Base-by-base conservation (phyloP, 30 jellyfish, hydroid and myxozoan genomes). In the Chironex yamaguchii region DNA sequence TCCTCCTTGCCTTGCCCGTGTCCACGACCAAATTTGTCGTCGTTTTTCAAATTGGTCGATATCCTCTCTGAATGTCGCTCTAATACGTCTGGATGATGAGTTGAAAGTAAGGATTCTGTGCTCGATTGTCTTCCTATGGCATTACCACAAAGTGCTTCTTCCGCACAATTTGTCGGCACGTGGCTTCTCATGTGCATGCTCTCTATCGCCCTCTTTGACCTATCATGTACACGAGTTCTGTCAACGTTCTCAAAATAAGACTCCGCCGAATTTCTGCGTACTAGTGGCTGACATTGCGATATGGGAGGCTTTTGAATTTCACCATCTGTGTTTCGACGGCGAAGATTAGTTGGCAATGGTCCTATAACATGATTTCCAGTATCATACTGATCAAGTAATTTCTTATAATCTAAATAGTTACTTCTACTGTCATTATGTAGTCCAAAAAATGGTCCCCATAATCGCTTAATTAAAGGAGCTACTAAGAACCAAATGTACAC, bases 391-490 rank as follows among this genome's bases (percentile, higher is more conserved):
- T 32, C 42, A n/a, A 49, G 84, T 49, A 77, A 64, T 70, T 32
- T 81, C 1, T 34, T 22, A 48, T 81, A 11, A 49, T 36, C 74
- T 24, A 28, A 76, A 30, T 42, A 31, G 48, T 52, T 27, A 51
- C 70, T 31, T 31, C 29, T 42, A 13, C 79, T 92, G 54, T 50
- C 71, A n/a, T 33, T 35, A 22, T 52, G 68, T 2, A 86, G 35
- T 0, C 99, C 99, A 62, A 94, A 94, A 34, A 92, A 36, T 13
- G 99, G 99, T 13, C 97, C 99, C 99, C 99, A 94, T 14, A 94
- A 29, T 29, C 76, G 67, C 33, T 85, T 79, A 22, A 94, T 81
- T 14, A 94, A 50, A 2, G 99, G 99, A 1, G 99, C 71, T 3
- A 94, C 99, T 31, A 94, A 36, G 36, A 94, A 94, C 99, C 99